Percentiles rank a stretch among this genome's conserved stretches.
Evolutionary conservation across 1,140 invertebrate genomes (phyloP).

Genomic region (Cotesia glomerata): DNA sequence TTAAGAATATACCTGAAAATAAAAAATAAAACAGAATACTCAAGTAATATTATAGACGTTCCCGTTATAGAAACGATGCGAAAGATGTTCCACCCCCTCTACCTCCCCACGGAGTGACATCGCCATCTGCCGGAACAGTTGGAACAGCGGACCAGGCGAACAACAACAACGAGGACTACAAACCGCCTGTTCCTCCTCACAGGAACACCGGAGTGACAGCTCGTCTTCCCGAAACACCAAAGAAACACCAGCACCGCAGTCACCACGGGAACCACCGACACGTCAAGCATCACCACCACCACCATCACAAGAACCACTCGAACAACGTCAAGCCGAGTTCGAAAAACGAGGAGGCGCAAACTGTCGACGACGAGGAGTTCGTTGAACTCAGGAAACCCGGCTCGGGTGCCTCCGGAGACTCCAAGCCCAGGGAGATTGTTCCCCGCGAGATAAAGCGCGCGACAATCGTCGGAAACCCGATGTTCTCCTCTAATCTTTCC

Average conservation of each 20-base stretch:
- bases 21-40: not conserved
- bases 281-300: conserved; percentile 40
- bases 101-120: conserved; percentile 61
- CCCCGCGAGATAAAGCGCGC: conserved; percentile 75
- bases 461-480: conserved; percentile 86
- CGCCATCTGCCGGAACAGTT: not conserved
- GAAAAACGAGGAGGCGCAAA: conserved; percentile 29
- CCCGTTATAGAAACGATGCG: conserved; percentile 47
- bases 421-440: conserved; percentile 30
- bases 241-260: conserved; percentile 55
- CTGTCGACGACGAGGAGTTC: conserved; percentile 47
- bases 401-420: conserved; percentile 40
- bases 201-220: conserved; percentile 70
- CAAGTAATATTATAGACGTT: not conserved
- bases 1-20: too few species aligned
- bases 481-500: conserved; percentile 70
- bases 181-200: conserved; percentile 86
- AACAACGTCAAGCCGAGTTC: conserved; percentile 28
- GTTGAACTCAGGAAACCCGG: conserved; percentile 50
- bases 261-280: conserved; percentile 41
- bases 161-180: conserved; percentile 71
- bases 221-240: conserved; percentile 50
- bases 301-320: conserved; percentile 33
- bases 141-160: conserved; percentile 39
- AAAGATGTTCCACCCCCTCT: conserved; percentile 62